Evolutionary conservation across 2,888 invertebrate genomes (phyloP).

Genomic region (Abscondita cerata): DNA sequence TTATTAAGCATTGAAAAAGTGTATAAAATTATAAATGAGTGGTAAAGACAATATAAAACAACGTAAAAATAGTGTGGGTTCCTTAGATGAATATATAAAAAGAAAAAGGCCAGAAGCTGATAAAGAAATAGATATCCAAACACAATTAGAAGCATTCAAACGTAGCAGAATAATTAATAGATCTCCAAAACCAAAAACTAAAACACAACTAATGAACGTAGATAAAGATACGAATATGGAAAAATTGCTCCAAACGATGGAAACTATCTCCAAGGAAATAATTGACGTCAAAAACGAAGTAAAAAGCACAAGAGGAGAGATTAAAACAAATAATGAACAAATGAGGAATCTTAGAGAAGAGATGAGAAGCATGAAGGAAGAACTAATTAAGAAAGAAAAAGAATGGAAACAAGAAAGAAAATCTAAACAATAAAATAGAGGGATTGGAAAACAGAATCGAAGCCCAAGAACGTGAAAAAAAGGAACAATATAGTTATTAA

Average conservation of each 20-base stretch:
- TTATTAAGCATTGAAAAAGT: no score
- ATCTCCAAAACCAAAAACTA: no score
- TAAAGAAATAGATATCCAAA: not conserved
- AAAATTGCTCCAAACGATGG: no score
- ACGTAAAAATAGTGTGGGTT: not conserved
- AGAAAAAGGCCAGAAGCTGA: not conserved
- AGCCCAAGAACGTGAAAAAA: not conserved
- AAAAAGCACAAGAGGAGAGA: not conserved
- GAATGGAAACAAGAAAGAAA: not conserved
- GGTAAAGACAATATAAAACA: not conserved
- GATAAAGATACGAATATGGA: not conserved
- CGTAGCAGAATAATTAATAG: not conserved
- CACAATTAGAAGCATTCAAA: not conserved
- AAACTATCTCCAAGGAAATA: no score
- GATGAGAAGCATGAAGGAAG: not conserved
- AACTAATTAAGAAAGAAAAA: not conserved
- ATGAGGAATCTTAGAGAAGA: no score
- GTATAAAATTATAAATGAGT: not conserved
- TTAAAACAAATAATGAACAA: not conserved
- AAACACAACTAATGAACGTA: not conserved
- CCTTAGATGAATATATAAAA: not conserved
- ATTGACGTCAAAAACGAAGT: not conserved
- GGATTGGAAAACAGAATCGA: not conserved
- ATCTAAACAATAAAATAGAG: not conserved
- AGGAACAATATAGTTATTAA: not conserved